phyloP scores from a whole-genome alignment of 64 coral and sea anemone species.

The Stichodactyla helianthus region DNA sequence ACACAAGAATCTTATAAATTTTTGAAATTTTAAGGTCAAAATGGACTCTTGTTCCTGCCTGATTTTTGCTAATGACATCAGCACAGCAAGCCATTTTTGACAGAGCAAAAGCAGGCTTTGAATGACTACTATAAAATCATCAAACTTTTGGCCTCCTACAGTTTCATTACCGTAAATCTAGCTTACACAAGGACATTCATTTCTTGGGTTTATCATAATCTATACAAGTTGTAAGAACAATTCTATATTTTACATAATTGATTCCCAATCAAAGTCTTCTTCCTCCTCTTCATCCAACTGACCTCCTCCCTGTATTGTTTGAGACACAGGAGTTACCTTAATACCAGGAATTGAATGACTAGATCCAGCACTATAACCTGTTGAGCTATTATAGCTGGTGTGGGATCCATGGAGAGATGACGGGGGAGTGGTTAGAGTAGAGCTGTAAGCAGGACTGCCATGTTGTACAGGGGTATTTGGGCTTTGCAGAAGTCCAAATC shows the following conservation, averaged over 20 bases:
- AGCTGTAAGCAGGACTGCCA: slow-evolving; percentile 9
- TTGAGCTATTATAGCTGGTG: slow-evolving; percentile 64
- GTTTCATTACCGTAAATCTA: no score
- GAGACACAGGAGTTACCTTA: slow-evolving; percentile 60
- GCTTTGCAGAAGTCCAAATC: slow-evolving; percentile 26
- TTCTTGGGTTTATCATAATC: neutral
- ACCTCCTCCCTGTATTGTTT: slow-evolving; percentile 18
- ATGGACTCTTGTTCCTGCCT: no score
- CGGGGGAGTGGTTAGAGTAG: slow-evolving; percentile 35
- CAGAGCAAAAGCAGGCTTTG: no score
- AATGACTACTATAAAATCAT: no score
- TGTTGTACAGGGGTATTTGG: neutral
- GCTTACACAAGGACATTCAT: neutral
- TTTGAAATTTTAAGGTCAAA: no score
- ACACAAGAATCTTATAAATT: no score
- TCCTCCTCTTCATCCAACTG: slow-evolving; percentile 85
- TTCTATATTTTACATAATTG: slow-evolving; percentile 70
- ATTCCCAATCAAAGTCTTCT: slow-evolving; percentile 96
- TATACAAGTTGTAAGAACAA: neutral
- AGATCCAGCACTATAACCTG: slow-evolving; percentile 56
- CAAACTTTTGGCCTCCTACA: no score
- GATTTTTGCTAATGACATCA: no score
- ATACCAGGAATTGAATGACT: slow-evolving; percentile 54
- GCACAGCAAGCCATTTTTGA: no score
- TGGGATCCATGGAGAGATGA: slow-evolving; percentile 68